phyloP scores from a whole-genome alignment of 2,888 invertebrate genomes.

The Brachyopa scutellaris region DNA sequence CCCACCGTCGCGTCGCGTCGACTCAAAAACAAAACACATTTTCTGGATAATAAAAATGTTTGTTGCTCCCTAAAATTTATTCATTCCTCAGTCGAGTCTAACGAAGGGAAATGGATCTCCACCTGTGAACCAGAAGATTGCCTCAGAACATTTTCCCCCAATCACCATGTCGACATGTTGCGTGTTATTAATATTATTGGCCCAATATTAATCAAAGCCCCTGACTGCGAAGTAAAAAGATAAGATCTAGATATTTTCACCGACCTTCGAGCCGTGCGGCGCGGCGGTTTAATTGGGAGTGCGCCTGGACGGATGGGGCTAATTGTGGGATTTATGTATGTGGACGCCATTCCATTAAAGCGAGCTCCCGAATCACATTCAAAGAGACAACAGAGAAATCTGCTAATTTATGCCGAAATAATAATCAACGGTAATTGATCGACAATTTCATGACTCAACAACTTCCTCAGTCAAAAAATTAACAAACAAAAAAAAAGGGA shows the following conservation, averaged over 20 bases:
- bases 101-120: slow-evolving; percentile 22
- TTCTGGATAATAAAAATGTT: slow-evolving; percentile 18
- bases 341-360: slow-evolving; percentile 5
- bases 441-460: slow-evolving; percentile 14
- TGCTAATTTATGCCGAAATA: slow-evolving; percentile 20
- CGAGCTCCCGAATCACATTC: not conserved
- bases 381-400: not conserved
- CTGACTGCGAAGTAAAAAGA: no score
- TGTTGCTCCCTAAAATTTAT: slow-evolving; percentile 9
- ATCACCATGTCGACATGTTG: not conserved
- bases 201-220: slow-evolving; percentile 20
- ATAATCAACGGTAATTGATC: slow-evolving; percentile 28
- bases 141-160: not conserved
- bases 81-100: not conserved
- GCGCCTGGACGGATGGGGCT: slow-evolving; percentile 6
- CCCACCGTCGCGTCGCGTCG: no score
- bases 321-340: slow-evolving; percentile 31
- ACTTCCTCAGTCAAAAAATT: no score
- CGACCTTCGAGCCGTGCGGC: no score
- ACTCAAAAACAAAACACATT: slow-evolving; percentile 3
- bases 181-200: slow-evolving; percentile 5
- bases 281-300: not conserved
- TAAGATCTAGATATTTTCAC: no score
- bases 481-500: not conserved
- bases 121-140: not conserved